Conservation (phyloP, 23 tunicate species). For the Trididemnum miniatum region DNA sequence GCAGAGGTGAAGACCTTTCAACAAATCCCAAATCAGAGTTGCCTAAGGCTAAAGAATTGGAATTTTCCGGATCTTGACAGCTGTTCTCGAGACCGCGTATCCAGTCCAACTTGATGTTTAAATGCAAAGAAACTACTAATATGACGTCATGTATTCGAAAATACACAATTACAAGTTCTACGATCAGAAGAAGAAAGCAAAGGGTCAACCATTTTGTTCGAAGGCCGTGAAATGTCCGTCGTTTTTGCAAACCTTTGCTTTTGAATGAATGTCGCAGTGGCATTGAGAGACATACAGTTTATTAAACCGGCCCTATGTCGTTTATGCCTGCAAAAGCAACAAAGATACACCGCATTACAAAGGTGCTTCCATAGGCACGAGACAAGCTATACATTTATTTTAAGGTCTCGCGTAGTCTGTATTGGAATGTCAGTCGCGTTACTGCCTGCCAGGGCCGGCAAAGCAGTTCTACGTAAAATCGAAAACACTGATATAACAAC, state of each 20-base stretch:
- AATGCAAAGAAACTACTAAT: slow-evolving; percentile 61
- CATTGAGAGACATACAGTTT: slow-evolving; percentile 22
- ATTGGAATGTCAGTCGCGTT: too few species aligned
- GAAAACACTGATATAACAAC: too few species aligned
- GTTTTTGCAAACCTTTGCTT: slow-evolving; percentile 47
- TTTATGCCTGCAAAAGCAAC: neutral
- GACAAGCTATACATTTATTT: too few species aligned
- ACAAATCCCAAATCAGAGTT: neutral
- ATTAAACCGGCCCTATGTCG: neutral
- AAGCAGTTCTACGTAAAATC: too few species aligned
- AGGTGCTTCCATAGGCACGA: too few species aligned
- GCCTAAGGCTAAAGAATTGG: neutral
- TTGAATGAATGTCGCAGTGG: slow-evolving; percentile 6
- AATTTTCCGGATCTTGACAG: slow-evolving; percentile 38
- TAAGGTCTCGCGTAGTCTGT: too few species aligned
- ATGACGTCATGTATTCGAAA: slow-evolving; percentile 77
- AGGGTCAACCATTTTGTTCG: slow-evolving; percentile 60
- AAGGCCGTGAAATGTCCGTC: slow-evolving; percentile 47
- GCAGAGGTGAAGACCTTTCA: slow-evolving; percentile 18
- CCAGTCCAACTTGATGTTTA: slow-evolving; percentile 74
- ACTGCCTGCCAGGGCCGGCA: too few species aligned
- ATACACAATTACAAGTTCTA: slow-evolving; percentile 56
- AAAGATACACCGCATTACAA: neutral
- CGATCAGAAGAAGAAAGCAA: slow-evolving; percentile 39
- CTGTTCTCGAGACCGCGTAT: slow-evolving; percentile 64